Base-by-base conservation (phyloP, 2,797 vertebrate genomes). In the Mionectes olivaceus region DNA sequence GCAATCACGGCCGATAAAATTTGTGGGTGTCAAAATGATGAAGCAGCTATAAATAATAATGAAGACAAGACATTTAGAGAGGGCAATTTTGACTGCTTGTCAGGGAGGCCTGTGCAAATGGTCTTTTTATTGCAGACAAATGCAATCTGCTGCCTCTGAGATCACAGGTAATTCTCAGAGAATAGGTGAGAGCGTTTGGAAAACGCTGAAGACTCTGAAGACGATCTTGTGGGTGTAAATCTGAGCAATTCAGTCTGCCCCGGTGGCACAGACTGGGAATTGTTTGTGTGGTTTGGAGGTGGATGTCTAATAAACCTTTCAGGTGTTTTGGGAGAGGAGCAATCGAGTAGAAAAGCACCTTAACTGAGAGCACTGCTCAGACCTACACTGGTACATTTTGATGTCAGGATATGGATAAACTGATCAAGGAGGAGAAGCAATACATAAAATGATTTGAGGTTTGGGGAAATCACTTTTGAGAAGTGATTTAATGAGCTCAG, bases 11-110 rank as follows among this genome's bases (percentile, higher is more conserved):
- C 69, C 35, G 59, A 94, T 93, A 81, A 93, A 95, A 96, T 94
- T 65, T 88, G 61, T 75, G 79, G 82, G 87, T 95, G 94, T 95
- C 93, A 94, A 81, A 91, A 81, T 91, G 94, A 95, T 95, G 96
- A 61, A 95, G 76, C 14, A 61, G 87, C 93, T 78, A 93, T 93
- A 96, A 95, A 95, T 96, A 96, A 91, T 93, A 77, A 91, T 65
- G 93, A 91, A 95, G 79, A 83, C 73, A 87, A 96, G 93, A 81
- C 39, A 86, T 94, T 96, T 81, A 78, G 65, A 94, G 96, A 76
- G 79, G 85, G 73, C 93, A 93, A 47, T 93, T 94, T 69, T 91
- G 78, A 56, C 68, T 93, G 73, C 87, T 85, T 78, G 49, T 80
- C 87, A 92, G 50, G 1, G 3, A 43, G 91, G 41, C 55, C 64